Conservation (phyloP, 1,140 invertebrate genomes). For the Tribolium madens region DNA sequence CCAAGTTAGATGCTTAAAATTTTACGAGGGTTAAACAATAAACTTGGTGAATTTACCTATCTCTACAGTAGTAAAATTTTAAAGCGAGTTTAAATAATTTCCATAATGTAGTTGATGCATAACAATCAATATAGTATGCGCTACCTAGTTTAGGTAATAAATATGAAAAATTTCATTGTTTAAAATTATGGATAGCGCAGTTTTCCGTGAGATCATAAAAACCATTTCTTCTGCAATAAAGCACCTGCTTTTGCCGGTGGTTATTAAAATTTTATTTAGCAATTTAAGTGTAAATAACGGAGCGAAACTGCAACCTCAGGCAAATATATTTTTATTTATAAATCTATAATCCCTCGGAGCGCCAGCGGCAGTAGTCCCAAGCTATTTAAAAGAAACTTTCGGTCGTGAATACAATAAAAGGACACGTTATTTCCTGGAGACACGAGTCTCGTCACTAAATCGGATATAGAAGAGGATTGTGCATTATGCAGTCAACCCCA, state of each 20-base stretch:
- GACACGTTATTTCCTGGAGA: conserved; percentile 23
- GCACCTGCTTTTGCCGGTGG: background rate
- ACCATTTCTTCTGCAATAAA: background rate
- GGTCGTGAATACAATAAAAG: conserved; percentile 14
- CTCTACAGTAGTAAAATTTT: background rate
- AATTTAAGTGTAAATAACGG: conserved; percentile 28
- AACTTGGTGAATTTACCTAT: conserved; percentile 3
- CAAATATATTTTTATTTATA: conserved; percentile 24
- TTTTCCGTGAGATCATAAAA: background rate
- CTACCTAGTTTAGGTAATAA: background rate
- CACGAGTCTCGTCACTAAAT: conserved; percentile 6
- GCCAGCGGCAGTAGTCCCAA: background rate
- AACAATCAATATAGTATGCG: background rate
- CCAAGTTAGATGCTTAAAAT: conserved; percentile 6
- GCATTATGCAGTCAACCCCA: conserved; percentile 35
- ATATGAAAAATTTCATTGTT: background rate
- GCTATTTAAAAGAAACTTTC: conserved; percentile 14
- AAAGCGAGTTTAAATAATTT: background rate
- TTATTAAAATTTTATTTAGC: conserved; percentile 37
- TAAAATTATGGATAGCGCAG: background rate
- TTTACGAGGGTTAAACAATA: conserved; percentile 7
- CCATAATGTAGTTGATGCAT: background rate
- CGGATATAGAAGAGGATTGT: conserved; percentile 17
- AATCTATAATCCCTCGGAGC: conserved; percentile 7
- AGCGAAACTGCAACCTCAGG: conserved; percentile 9